Base-by-base conservation (phyloP, 1,140 invertebrate species). In the Achroia grisella region DNA sequence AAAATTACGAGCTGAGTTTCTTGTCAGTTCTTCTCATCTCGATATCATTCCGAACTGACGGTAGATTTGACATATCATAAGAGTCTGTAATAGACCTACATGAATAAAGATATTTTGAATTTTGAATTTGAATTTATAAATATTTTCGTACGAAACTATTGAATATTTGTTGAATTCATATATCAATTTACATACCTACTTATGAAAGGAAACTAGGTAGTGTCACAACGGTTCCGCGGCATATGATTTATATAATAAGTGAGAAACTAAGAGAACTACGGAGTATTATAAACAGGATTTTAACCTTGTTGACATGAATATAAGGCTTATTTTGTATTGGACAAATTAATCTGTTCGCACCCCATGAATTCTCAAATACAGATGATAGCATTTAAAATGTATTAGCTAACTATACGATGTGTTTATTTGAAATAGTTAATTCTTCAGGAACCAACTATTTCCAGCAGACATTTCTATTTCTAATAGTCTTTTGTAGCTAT, bases 221-320 rank as follows among this genome's bases (percentile, higher is more conserved):
- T 65, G 70, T 71, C 51, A 54, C 46, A 56, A 61, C 64, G 68
- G 65, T 75, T 72, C 68, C 66, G 60, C 42, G 49, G 62, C 55
- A 61, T 60, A 63, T 57, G 61, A 80, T 78, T 78, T 78, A 64
- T 72, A 81, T 81, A 73, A 75, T 75, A 76, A 73, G 67, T 54
- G 44, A 67, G n/a, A n/a, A n/a, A 70, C 60, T 70, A 63, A 67
- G 63, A 10, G 15, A 23, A 11, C 36, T 39, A 27, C 15, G 17
- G 12, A 35, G 12, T 35, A 35, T 14, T 35, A 44, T 53, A 48
- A 39, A 42, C 42, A 13, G 23, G 50, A 45, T 62, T 41, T 44
- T 37, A 50, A 45, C 51, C 51, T 29, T 64, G 52, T 46, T 31
- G 15, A 45, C 33, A 1, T 11, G 12, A 13, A 9, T 2, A 14